A percentile compares a stretch with the other conserved stretches of the same genome.
Evolutionary conservation across 2,888 invertebrate species (phyloP).

Genomic region (Lochmaea crataegi): DNA sequence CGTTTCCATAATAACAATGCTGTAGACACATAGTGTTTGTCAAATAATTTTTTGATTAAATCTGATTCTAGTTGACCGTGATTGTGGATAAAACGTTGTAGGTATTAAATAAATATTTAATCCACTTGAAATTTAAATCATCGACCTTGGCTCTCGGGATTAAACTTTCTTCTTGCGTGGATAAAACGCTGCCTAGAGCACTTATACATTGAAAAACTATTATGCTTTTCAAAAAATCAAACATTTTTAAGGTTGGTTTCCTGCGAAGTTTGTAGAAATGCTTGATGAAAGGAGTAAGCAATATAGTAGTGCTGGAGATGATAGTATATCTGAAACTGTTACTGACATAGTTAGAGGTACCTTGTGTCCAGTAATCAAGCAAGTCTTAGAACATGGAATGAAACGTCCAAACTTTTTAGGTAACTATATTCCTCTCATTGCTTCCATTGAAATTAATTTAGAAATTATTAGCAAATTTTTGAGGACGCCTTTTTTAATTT

Average conservation of each 20-base stretch:
- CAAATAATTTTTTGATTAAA: too few species aligned
- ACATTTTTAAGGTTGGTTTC: slow-evolving; percentile 85
- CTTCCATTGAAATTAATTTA: background rate
- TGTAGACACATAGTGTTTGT: too few species aligned
- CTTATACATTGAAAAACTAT: too few species aligned
- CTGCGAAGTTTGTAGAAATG: slow-evolving; percentile 95
- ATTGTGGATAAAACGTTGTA: too few species aligned
- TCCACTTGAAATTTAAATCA: too few species aligned
- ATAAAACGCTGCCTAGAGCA: too few species aligned
- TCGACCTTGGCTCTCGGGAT: too few species aligned
- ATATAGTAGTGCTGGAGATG: slow-evolving; percentile 95
- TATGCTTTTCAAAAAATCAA: background rate
- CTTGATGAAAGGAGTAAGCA: slow-evolving; percentile 94
- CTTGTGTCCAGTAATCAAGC: slow-evolving; percentile 92
- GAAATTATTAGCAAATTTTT: too few species aligned
- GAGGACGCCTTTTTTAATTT: slow-evolving; percentile 35
- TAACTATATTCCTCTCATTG: slow-evolving; percentile 41
- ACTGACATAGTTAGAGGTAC: slow-evolving; percentile 96
- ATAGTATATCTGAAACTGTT: slow-evolving; percentile 95
- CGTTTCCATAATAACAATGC: too few species aligned
- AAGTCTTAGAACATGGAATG: slow-evolving; percentile 95
- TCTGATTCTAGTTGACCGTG: too few species aligned
- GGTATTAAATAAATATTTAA: too few species aligned
- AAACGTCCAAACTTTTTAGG: slow-evolving; percentile 87
- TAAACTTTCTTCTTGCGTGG: too few species aligned